Evolutionary conservation across 2,888 invertebrate species (phyloP).

Genomic region (Monoplex corrugatus): DNA sequence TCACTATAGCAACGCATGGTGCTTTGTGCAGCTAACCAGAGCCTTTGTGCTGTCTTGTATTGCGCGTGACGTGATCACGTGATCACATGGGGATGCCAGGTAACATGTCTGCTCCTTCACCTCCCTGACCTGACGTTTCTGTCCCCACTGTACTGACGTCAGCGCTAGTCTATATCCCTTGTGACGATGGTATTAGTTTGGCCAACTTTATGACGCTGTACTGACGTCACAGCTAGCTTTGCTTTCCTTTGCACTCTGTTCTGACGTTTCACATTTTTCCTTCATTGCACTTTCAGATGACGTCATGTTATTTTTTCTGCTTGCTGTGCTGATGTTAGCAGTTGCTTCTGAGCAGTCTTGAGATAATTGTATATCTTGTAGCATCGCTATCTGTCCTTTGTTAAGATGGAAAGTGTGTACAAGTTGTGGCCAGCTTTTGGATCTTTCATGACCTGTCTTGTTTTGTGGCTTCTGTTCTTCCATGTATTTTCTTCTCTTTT

Average conservation of each 20-base stretch:
- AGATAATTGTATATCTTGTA: too few species aligned
- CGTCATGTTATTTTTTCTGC: background rate
- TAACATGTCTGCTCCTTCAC: too few species aligned
- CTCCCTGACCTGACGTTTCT: background rate
- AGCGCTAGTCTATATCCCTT: background rate
- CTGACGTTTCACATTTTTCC: background rate
- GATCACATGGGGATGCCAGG: slow-evolving; percentile 13
- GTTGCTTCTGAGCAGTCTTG: too few species aligned
- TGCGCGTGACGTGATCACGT: slow-evolving; percentile 19
- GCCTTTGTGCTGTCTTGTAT: background rate
- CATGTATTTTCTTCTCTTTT: background rate
- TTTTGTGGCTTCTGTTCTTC: background rate
- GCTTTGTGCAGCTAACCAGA: background rate
- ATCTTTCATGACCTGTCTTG: too few species aligned
- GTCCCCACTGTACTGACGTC: background rate
- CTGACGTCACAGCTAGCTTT: background rate
- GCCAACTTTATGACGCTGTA: background rate
- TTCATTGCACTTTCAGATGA: background rate
- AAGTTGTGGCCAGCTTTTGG: too few species aligned
- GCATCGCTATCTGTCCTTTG: too few species aligned
- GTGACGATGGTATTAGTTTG: background rate
- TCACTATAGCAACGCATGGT: background rate
- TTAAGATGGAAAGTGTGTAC: too few species aligned
- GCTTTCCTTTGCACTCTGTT: background rate
- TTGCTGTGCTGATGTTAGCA: background rate